Evolutionary conservation across 2,113 vertebrate species (phyloP).

Genomic region (Lepidothrix coronata): DNA sequence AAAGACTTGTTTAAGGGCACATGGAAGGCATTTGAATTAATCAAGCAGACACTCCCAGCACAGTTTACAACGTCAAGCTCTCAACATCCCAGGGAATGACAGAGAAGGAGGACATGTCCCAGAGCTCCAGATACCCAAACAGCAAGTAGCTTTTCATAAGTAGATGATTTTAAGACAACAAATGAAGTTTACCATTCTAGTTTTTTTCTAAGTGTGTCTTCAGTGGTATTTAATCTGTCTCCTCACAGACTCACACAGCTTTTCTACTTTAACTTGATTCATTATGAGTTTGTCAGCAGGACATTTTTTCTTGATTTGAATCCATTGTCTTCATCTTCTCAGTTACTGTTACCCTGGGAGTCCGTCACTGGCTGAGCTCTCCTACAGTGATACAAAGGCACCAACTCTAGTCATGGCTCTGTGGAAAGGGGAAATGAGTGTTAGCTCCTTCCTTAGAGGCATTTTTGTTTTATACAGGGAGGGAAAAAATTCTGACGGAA

Average conservation of each 20-base stretch:
- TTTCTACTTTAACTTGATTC: background rate
- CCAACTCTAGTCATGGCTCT: background rate
- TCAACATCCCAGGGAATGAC: background rate
- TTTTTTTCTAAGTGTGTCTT: background rate
- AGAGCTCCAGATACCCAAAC: background rate
- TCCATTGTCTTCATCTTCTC: background rate
- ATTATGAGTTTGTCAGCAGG: background rate
- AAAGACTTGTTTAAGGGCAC: background rate
- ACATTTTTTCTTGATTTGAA: background rate
- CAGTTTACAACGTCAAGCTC: background rate
- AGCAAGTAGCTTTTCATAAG: background rate
- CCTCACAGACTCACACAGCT: background rate
- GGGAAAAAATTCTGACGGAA: slow-evolving; percentile 5
- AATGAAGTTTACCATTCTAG: background rate
- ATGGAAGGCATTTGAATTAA: background rate
- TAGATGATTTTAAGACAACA: background rate
- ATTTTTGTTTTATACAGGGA: background rate
- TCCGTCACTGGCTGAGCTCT: background rate
- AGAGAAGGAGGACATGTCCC: background rate
- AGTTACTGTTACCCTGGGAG: background rate
- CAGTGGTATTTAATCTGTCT: background rate
- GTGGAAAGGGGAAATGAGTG: background rate
- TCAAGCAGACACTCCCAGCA: background rate
- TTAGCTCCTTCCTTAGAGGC: background rate
- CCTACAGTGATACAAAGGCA: background rate